Base-by-base conservation (phyloP, 2,888 invertebrate genomes). In the Andrena dorsata region DNA sequence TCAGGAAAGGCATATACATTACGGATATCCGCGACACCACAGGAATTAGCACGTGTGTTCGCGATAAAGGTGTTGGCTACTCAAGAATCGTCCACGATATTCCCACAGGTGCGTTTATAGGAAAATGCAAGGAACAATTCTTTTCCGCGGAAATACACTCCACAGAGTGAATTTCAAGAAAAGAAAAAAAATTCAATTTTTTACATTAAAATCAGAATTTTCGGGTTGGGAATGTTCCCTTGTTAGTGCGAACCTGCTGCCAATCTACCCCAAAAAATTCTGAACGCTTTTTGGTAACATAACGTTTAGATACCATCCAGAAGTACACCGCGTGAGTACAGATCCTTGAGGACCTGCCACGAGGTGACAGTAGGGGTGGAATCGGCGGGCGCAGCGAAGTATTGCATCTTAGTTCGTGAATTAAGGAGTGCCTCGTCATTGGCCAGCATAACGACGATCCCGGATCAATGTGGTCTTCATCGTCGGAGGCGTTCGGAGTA, bases 11-110 rank as follows among this genome's bases (percentile, higher is more conserved):
- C 88, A 68, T 94, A 93, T 76, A 92, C 90, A n/a, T 87, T 94
- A n/a, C 92, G 93, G 80, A 89, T 94, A 80, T 92, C 93, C 8
- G 90, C 93, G 1, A 92, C 91, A 20, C 90, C 90, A 13, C 90
- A 91, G 72, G 92, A 93, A 82, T 83, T 93, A 64, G 85, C 88
- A 4, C 91, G 90, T 80, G 88, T 92, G n/a, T 91, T 92, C 2
- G 91, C 89, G n/a, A 90, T 94, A 5, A 93, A 92, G 86, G 91
- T 94, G 13, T 84, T 93, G 10, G 94, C 94, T 1, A 90, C 91
- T 1, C 92, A 93, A 71, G 93, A 92, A 70, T 84, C 89, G 4
- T 89, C 89, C 2, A 72, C 73, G 26, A 82, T 87, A 71, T 87
- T 92, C 88, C 92, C 92, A 60, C 91, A 92, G 86, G 93, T 93